Conservation (phyloP, 1,140 invertebrate species). For the Diploscapter pachys region DNA sequence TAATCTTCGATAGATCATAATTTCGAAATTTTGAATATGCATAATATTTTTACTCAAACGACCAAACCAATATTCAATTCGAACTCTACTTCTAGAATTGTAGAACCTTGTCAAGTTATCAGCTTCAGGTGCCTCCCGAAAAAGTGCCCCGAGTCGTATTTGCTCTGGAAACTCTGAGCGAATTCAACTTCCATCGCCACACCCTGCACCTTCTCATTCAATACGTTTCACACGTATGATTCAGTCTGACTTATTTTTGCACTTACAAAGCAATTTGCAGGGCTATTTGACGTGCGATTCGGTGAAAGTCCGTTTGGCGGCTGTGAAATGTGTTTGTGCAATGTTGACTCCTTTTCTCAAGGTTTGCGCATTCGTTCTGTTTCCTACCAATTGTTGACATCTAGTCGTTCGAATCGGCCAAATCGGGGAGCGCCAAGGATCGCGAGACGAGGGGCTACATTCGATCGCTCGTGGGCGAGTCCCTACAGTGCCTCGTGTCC, state of each 20-base stretch:
- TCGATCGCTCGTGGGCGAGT: background rate
- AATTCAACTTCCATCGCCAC: conserved; percentile 85
- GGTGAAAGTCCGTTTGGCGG: conserved; percentile 84
- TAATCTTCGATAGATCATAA: no score
- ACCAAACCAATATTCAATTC: no score
- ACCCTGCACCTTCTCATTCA: conserved; percentile 55
- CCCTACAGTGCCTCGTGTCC: conserved; percentile 74
- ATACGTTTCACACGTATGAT: conserved; percentile 51
- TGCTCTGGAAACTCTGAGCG: conserved; percentile 86
- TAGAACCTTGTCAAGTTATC: conserved; percentile 67
- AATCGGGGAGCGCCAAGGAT: no score
- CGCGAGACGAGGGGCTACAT: background rate
- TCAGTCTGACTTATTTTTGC: conserved; percentile 1
- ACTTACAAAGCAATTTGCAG: conserved; percentile 48
- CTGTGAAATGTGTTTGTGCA: conserved; percentile 85
- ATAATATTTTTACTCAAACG: no score
- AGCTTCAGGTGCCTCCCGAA: conserved; percentile 62
- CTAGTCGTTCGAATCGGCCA: no score
- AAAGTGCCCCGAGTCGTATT: conserved; percentile 70
- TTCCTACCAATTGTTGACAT: no score
- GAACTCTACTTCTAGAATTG: no score
- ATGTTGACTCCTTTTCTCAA: conserved; percentile 75
- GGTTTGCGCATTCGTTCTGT: conserved; percentile 48
- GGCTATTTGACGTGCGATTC: conserved; percentile 88
- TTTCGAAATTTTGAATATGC: no score